Conservation (phyloP, 2,113 vertebrate species). For the Gavialis gangeticus region DNA sequence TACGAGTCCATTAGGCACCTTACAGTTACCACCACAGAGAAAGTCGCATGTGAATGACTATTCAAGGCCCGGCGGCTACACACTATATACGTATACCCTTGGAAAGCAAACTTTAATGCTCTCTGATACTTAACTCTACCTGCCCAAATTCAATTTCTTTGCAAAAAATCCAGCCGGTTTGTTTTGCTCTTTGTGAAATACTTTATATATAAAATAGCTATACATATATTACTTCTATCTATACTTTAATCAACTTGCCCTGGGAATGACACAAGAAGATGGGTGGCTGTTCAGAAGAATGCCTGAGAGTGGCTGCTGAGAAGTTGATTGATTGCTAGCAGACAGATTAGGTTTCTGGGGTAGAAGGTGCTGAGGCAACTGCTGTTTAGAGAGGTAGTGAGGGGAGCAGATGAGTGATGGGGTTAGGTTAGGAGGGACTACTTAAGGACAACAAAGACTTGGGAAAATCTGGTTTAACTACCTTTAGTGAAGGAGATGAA, state of each 20-base stretch:
- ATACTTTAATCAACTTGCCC: not conserved
- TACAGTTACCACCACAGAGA: too few relatives aligned
- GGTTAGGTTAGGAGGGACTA: too few relatives aligned
- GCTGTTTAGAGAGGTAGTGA: not conserved
- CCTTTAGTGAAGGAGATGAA: too few relatives aligned
- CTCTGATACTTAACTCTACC: not conserved
- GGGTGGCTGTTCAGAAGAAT: not conserved
- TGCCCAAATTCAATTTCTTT: not conserved
- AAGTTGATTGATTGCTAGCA: not conserved
- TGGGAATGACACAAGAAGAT: rapidly evolving
- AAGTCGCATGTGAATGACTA: not conserved
- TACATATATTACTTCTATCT: not conserved
- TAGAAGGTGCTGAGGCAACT: not conserved
- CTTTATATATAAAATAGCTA: not conserved
- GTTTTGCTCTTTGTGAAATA: not conserved
- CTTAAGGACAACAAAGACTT: too few relatives aligned
- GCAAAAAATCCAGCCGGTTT: not conserved
- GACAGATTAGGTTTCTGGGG: not conserved
- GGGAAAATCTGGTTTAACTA: too few relatives aligned
- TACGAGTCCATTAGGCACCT: too few relatives aligned
- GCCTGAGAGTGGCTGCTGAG: not conserved
- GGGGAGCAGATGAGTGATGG: not conserved
- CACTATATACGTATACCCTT: not conserved
- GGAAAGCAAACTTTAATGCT: not conserved
- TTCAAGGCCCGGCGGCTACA: not conserved